Evolutionary conservation across 2,113 vertebrate genomes (phyloP).

Genomic region (Hepsetus odoe): DNA sequence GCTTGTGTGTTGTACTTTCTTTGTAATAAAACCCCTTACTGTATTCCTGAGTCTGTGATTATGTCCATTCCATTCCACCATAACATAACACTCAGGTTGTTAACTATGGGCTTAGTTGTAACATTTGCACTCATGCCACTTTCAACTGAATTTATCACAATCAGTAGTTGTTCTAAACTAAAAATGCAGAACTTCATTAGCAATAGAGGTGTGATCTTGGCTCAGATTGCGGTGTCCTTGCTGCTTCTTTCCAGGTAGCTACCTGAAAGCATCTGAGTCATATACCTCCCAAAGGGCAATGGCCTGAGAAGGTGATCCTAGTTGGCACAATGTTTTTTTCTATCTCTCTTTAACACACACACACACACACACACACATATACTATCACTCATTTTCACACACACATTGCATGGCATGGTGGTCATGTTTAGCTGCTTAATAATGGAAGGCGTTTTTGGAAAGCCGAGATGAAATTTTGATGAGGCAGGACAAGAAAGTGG

Average conservation of each 20-base stretch:
- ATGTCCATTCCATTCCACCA: too few relatives aligned
- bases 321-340: background rate
- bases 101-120: too few relatives aligned
- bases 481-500: constrained; percentile 47
- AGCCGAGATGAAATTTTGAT: constrained; percentile 58
- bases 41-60: too few relatives aligned
- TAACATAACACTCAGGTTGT: too few relatives aligned
- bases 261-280: constrained; percentile 36
- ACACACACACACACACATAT: background rate
- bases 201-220: too few relatives aligned
- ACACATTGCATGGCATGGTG: constrained; percentile 28
- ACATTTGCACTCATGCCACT: too few relatives aligned
- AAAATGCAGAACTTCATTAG: too few relatives aligned
- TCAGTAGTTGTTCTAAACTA: too few relatives aligned
- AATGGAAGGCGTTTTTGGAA: constrained; percentile 57
- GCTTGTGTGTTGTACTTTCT: too few relatives aligned
- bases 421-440: constrained; percentile 57
- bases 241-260: background rate
- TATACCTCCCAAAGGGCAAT: constrained; percentile 36
- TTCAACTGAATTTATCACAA: too few relatives aligned
- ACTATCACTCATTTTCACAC: constrained; percentile 32
- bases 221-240: background rate
- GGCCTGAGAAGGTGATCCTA: constrained; percentile 14
- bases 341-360: background rate
- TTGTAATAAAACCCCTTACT: too few relatives aligned